Conservation (phyloP, 2,797 vertebrate species). For the Lepus townsendii region DNA sequence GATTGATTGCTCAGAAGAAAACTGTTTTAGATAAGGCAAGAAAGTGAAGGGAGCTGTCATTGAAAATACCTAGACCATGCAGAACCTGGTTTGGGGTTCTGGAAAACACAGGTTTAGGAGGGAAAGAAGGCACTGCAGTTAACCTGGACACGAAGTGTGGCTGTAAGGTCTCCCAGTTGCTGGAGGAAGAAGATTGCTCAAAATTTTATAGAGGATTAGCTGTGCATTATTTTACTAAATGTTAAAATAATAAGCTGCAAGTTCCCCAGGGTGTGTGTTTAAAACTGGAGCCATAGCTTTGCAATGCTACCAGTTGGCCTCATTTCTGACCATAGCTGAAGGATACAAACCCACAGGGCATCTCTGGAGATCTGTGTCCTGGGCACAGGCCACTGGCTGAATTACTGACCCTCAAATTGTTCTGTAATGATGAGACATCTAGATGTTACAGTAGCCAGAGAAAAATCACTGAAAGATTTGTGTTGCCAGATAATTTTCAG, state of each 20-base stretch:
- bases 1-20: background rate
- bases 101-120: background rate
- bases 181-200: background rate
- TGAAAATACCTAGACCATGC: background rate
- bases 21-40: background rate
- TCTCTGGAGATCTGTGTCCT: background rate
- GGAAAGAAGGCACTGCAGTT: background rate
- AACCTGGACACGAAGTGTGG: background rate
- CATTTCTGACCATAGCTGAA: background rate
- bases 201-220: constrained; percentile 25
- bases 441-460: background rate
- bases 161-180: background rate
- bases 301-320: constrained; percentile 1
- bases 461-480: background rate
- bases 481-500: constrained; percentile 31
- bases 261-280: constrained; percentile 14
- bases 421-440: background rate
- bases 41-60: background rate
- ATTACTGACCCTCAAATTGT: background rate
- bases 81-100: background rate
- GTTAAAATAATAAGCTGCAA: constrained; percentile 46
- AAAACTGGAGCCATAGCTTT: constrained; percentile 18
- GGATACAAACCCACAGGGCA: background rate
- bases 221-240: constrained; percentile 43
- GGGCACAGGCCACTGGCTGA: background rate